Base-by-base conservation (phyloP, 1,140 invertebrate genomes). In the Eueides isabella region DNA sequence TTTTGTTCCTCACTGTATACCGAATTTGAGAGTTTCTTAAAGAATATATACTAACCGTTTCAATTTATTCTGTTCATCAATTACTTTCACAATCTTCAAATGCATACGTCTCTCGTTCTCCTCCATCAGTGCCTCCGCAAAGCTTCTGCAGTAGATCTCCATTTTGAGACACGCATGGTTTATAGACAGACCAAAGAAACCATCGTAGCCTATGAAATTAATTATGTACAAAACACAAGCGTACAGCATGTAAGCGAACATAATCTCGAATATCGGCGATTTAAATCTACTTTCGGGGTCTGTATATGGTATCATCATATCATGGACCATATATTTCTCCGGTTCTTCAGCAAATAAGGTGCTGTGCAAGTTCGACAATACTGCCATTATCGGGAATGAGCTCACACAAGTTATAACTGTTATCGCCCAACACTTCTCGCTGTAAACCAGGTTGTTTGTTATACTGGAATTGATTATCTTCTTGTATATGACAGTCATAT, bases 271-370 rank as follows among this genome's bases (percentile, higher is more conserved):
- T 44, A 75, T 76, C 0, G 83, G 85, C 1, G 76, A 82, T 5
- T 83, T 68, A 30, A 83, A 81, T 19, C 78, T 74, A 1, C 72
- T 72, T n/a, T 86, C 85, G 3, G 80, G 76, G 0, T 72, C 61
- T 1, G 67, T 19, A 61, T 80, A 81, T 0, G 85, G 79, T 26
- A 76, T 79, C 3, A 72, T 68, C 5, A 83, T 12, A 19, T 88
- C 85, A 63, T 88, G 85, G 0, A 85, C 67, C 84, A 88, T 86
- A 61, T 87, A 83, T 35, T 75, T 82, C 0, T 14, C 26, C 0
- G 82, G 77, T 12, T 82, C 71, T 0, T 69, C 72, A 19, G 74
- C 72, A 26, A 82, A 81, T 0, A 75, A 16, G 7, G 67, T 74
- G 48, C 69, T 83, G 72, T 86, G 81, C 0, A 82, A 30, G 63